Evolutionary conservation across 2,888 invertebrate genomes (phyloP), one percentile per base, ranked within the genome.

Genomic region (Aporophyla lueneburgensis): DNA sequence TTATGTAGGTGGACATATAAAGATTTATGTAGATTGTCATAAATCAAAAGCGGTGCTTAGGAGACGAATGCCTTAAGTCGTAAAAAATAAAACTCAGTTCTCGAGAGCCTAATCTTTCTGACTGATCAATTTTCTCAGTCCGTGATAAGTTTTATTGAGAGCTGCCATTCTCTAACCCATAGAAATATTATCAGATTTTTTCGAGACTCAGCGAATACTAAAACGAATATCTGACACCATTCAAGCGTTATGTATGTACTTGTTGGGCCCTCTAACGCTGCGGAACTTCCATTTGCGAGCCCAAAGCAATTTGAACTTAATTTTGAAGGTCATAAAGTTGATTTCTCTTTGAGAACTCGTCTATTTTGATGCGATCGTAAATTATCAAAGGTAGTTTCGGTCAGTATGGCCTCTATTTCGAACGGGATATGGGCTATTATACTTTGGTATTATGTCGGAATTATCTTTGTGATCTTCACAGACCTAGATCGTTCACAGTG

Each of bases 111-210:
- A 73, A 78, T 87, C 86, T 75, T 71, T 81, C 69, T 10, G 63
- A 69, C 69, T 74, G 78, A 86, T 84, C 77, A 80, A 82, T 76
- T 80, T 77, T 62, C 67, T 73, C 51, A 79, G 19, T 54, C 54
- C 53, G 71, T 80, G 80, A 83, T 83, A 85, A 76, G 68, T 83
- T 85, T 88, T 83, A 84, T 75, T 75, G 72, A 69, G 69, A 71
- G 53, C 75, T 62, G 80, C 74, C 75, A 82, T 86, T 83, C 66
- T 61, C 83, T 68, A 78, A 84, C 71, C 81, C 86, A 89, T 89
- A 87, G 88, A 89, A 89, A 87, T 89, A 88, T 88, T 88, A 89
- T 89, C 86, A 82, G 89, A 81, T 88, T 89, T 89, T 89, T 88
- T 88, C 74, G 72, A 82, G 84, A 89, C 79, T 89, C 89, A 89